These are phyloP conservation scores for Epinephelus coioides DNA, from an alignment of 2,797 vertebrate species.

Conservation along the genomic window DNA sequence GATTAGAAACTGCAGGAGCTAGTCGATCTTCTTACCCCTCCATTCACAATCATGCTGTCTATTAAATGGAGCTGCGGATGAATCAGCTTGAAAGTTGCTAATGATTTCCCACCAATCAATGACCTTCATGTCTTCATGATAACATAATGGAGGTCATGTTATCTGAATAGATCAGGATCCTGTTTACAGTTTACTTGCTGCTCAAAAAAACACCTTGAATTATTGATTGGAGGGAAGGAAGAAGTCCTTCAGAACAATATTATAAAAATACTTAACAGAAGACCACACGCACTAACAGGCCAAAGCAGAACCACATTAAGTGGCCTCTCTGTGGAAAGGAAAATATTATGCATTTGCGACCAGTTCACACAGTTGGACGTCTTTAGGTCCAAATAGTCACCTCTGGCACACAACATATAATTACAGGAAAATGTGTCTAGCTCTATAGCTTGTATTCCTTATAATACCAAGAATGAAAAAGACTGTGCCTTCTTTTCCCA, in stretches of 20 bases:
- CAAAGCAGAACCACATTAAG: slow-evolving; percentile 8
- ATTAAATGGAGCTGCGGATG: slow-evolving; percentile 49
- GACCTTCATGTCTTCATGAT: slow-evolving; percentile 66
- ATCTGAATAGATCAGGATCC: slow-evolving; percentile 66
- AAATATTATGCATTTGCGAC: neutral
- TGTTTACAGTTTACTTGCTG: slow-evolving; percentile 72
- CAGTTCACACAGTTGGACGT: neutral
- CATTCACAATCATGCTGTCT: slow-evolving; percentile 37
- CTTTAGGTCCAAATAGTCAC: slow-evolving; percentile 7
- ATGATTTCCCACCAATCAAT: slow-evolving; percentile 71
- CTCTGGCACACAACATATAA: slow-evolving; percentile 5
- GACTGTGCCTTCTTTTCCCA: neutral
- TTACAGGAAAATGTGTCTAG: neutral
- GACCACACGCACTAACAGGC: neutral
- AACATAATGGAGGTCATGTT: slow-evolving; percentile 75
- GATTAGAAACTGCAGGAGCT: slow-evolving; percentile 31
- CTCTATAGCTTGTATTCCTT: neutral
- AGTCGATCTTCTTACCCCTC: slow-evolving; percentile 46
- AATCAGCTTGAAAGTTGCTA: slow-evolving; percentile 56
- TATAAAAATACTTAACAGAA: slow-evolving; percentile 28
- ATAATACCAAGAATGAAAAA: slow-evolving; percentile 4
- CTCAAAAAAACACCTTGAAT: slow-evolving; percentile 73
- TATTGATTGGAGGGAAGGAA: slow-evolving; percentile 65
- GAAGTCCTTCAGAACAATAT: slow-evolving; percentile 55
- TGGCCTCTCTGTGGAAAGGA: neutral